These are phyloP conservation scores for Uloborus diversus DNA, from an alignment of 1,140 invertebrate species.

Conservation along the genomic window DNA sequence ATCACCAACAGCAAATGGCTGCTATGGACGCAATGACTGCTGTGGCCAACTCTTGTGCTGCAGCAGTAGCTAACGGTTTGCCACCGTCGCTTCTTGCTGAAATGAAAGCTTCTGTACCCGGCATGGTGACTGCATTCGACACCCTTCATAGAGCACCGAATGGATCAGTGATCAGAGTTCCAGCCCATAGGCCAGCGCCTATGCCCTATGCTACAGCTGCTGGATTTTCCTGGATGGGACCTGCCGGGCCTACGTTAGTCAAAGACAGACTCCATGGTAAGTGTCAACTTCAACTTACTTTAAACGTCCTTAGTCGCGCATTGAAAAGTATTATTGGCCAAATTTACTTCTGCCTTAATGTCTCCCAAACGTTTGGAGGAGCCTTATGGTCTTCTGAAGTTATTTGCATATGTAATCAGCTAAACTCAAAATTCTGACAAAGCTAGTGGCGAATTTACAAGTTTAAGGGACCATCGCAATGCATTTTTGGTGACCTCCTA, in stretches of 20 bases:
- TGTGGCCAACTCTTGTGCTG: slow-evolving; percentile 34
- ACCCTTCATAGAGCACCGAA: slow-evolving; percentile 63
- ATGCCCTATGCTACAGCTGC: slow-evolving; percentile 67
- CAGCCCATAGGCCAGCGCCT: slow-evolving; percentile 77
- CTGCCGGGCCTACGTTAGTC: slow-evolving; percentile 75
- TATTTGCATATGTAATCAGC: too few species aligned
- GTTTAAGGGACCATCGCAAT: too few species aligned
- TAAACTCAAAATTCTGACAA: too few species aligned
- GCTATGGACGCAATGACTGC: slow-evolving; percentile 43
- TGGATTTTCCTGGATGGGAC: slow-evolving; percentile 69
- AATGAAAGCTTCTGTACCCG: slow-evolving; percentile 27
- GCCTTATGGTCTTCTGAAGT: too few species aligned
- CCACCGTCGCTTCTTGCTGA: slow-evolving; percentile 20
- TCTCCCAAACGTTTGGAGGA: too few species aligned
- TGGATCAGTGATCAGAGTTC: slow-evolving; percentile 79
- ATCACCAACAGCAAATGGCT: slow-evolving; percentile 12
- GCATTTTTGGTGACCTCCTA: too few species aligned
- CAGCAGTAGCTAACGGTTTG: slow-evolving; percentile 2
- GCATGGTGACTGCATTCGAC: slow-evolving; percentile 42
- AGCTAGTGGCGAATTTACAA: too few species aligned
- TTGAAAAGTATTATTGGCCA: too few species aligned
- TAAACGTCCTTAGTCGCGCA: too few species aligned
- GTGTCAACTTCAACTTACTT: too few species aligned
- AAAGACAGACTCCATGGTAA: slow-evolving; percentile 88
- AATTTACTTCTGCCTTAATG: too few species aligned